Base-by-base conservation (phyloP, 2,113 vertebrate species). In the Anguilla japonica region DNA sequence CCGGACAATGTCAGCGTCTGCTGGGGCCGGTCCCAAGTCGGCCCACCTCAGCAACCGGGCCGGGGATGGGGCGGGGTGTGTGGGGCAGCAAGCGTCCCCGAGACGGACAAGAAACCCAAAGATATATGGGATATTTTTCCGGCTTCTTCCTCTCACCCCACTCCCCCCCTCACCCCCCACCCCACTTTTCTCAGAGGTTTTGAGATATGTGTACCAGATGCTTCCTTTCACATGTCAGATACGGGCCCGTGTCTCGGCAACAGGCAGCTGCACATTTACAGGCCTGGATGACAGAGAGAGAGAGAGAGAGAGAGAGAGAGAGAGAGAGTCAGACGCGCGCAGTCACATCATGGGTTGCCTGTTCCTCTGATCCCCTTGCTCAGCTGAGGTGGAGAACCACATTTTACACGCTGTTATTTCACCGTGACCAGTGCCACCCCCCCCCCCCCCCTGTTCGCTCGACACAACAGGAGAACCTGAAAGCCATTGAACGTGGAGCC, bases 121-220 rank as follows among this genome's bases (percentile, higher is more conserved):
- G 71, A 34, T n/a, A 75, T 71, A 29, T 82, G 53, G 78, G 82
- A 63, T 34, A 39, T 50, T 26, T 67, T 82, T 82, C 57, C 86
- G 26, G 22, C 2, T 71, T 78, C 8, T 50, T 46, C 15, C 71
- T 75, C 26, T 34, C 20, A 20, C 20, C 26, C 6, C 0, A 5
- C 26, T 14, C 41, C 82, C 60, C 80, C n/a, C 78, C 43, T 46
- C 43, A 6, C 8, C 43, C 4, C 60, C 4, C 22, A 3, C 4
- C 22, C 2, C 8, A 53, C 50, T 53, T 53, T 53, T 53, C 50
- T 53, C 22, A 2, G 26, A 26, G 4, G 60, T 26, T 5, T 67
- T 67, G 3, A 67, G 18, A 84, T 56, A 83, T 80, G 82, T 84
- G 34, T 43, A 84, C 50, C 86, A 87, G 75, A 87, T 84, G 82